These are phyloP conservation scores for Charaxes varanes DNA, from an alignment of 1,140 invertebrate genomes.

Conservation along the genomic window DNA sequence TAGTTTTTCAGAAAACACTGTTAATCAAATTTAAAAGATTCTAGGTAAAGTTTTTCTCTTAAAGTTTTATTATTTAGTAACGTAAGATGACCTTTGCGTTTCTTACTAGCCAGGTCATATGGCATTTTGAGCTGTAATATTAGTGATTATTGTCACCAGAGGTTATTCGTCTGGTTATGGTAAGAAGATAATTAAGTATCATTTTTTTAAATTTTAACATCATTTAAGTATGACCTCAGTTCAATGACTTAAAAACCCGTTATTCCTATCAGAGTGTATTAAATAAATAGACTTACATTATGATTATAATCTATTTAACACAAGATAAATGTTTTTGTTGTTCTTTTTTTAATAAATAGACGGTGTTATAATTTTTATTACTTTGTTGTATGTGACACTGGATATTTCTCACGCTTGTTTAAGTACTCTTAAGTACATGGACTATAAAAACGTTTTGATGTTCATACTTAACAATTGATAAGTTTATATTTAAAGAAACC, in stretches of 20 bases:
- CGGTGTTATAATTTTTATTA: too few species aligned
- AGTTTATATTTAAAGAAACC: too few species aligned
- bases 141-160: slow-evolving; percentile 20
- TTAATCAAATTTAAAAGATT: too few species aligned
- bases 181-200: slow-evolving; percentile 13
- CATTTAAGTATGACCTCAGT: not conserved
- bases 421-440: too few species aligned
- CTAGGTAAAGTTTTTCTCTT: slow-evolving; percentile 31
- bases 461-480: not conserved
- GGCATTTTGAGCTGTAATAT: slow-evolving; percentile 31
- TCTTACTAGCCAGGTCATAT: slow-evolving; percentile 18
- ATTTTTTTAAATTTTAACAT: slow-evolving; percentile 1
- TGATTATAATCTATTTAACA: not conserved
- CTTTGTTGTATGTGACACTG: too few species aligned
- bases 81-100: slow-evolving; percentile 26
- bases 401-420: too few species aligned
- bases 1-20: too few species aligned
- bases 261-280: not conserved
- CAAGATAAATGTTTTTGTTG: too few species aligned
- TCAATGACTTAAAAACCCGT: not conserved
- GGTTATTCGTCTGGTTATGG: slow-evolving; percentile 19
- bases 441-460: not conserved
- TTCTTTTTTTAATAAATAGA: too few species aligned
- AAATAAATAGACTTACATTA: slow-evolving; percentile 1
- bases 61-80: slow-evolving; percentile 30